phyloP scores from a whole-genome alignment of 2,797 vertebrate genomes.

The Pampus argenteus region DNA sequence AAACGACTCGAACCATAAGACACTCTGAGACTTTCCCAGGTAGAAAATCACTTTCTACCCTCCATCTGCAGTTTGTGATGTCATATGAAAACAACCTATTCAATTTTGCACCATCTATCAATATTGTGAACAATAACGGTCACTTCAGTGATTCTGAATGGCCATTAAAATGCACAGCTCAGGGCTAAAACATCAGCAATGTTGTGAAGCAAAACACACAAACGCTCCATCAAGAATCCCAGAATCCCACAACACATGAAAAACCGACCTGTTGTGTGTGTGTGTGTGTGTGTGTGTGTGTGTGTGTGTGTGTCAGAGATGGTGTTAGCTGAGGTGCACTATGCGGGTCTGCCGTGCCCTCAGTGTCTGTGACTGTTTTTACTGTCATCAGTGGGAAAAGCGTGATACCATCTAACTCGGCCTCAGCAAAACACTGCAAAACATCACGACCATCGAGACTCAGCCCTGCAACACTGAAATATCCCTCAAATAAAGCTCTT shows the following conservation, averaged over 20 bases:
- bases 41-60: no score
- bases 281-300: conserved; percentile 30
- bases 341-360: conserved; percentile 76
- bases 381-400: conserved; percentile 83
- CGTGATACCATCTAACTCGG: conserved; percentile 84
- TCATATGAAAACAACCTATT: no score
- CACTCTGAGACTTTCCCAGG: no score
- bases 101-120: neutral
- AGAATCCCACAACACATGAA: conserved; percentile 72
- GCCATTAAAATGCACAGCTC: conserved; percentile 48
- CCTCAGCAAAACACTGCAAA: conserved; percentile 76
- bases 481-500: no score
- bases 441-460: conserved; percentile 9
- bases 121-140: conserved; percentile 35
- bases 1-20: no score
- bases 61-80: no score
- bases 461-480: neutral
- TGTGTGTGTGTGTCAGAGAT: conserved; percentile 11
- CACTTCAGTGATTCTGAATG: conserved; percentile 37
- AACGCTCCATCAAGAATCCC: conserved; percentile 69
- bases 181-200: conserved; percentile 62
- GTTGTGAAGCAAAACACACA: conserved; percentile 76
- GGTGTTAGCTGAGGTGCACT: conserved; percentile 40
- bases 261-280: conserved; percentile 58
- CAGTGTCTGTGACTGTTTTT: conserved; percentile 78